phyloP scores from a whole-genome alignment of 2,113 vertebrate species.

The Uria aalge region DNA sequence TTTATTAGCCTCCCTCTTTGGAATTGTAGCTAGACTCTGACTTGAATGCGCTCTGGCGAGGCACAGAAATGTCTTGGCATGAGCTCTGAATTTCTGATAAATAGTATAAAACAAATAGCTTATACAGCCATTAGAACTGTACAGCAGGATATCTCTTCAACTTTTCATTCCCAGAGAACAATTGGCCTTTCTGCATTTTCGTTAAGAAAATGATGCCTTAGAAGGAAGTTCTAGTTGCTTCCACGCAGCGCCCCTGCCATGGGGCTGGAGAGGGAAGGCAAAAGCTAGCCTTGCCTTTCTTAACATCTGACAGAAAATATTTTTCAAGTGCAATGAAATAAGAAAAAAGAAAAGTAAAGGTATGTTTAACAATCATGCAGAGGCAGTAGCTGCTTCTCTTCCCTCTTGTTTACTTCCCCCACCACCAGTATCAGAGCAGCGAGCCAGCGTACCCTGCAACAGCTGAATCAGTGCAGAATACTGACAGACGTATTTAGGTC shows the following conservation, averaged over 20 bases:
- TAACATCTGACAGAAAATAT: not conserved
- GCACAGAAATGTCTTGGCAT: not conserved
- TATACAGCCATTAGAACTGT: not conserved
- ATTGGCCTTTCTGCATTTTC: not conserved
- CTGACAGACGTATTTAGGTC: not conserved
- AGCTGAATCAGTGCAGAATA: not conserved
- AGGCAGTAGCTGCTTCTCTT: not conserved
- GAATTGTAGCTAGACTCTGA: constrained; percentile 18
- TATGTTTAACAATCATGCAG: not conserved
- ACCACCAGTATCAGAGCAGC: not conserved
- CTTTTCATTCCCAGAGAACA: not conserved
- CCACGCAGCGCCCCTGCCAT: not conserved
- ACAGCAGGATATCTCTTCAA: not conserved
- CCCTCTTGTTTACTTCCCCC: not conserved
- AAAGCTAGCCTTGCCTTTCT: not conserved
- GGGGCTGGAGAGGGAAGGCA: not conserved
- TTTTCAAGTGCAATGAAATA: not conserved
- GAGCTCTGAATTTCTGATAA: constrained; percentile 35
- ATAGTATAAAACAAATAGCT: not conserved
- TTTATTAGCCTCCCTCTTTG: constrained; percentile 21
- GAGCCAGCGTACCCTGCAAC: not conserved
- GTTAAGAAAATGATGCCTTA: not conserved
- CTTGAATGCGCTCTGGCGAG: not conserved
- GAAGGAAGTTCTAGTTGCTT: not conserved
- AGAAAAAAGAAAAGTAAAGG: not conserved